A percentile compares a stretch with the other conserved stretches of the same genome.
Conservation (phyloP, 2,888 invertebrate genomes). For the Euplagia quadripunctaria region DNA sequence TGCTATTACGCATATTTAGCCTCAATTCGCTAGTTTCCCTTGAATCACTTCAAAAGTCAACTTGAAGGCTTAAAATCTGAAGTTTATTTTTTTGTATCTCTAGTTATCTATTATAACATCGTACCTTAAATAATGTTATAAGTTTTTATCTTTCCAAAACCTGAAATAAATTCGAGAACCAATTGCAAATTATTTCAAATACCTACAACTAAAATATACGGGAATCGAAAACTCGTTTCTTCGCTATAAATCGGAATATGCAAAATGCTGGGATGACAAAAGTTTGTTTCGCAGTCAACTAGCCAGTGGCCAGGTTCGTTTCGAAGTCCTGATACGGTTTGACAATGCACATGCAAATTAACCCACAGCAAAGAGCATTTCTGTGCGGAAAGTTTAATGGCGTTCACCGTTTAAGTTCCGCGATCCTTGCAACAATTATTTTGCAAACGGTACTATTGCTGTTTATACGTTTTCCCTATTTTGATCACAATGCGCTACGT, state of each 20-base stretch:
- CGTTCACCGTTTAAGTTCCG: conserved; percentile 68
- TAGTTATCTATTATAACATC: background rate
- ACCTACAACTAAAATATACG: background rate
- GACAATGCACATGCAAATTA: conserved; percentile 86
- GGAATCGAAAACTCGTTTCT: conserved; percentile 50
- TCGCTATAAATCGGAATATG: conserved; percentile 63
- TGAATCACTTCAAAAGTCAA: background rate
- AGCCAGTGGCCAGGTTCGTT: conserved; percentile 74
- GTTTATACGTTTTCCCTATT: conserved; percentile 61
- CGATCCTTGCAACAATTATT: conserved; percentile 76
- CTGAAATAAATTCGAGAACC: conserved; percentile 24
- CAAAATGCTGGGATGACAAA: conserved; percentile 73
- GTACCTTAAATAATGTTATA: background rate
- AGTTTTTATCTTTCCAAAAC: background rate
- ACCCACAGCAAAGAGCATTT: conserved; percentile 75
- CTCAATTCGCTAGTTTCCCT: background rate
- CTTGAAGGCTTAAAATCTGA: background rate
- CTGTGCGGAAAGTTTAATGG: conserved; percentile 82
- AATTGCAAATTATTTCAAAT: conserved; percentile 17
- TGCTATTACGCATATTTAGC: background rate
- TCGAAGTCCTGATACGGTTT: conserved; percentile 80
- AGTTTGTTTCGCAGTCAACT: conserved; percentile 75
- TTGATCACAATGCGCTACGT: conserved; percentile 56
- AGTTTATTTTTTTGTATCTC: background rate
- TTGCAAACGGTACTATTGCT: conserved; percentile 59